Base-by-base conservation (phyloP, 2,888 invertebrate species). In the Hyles lineata region DNA sequence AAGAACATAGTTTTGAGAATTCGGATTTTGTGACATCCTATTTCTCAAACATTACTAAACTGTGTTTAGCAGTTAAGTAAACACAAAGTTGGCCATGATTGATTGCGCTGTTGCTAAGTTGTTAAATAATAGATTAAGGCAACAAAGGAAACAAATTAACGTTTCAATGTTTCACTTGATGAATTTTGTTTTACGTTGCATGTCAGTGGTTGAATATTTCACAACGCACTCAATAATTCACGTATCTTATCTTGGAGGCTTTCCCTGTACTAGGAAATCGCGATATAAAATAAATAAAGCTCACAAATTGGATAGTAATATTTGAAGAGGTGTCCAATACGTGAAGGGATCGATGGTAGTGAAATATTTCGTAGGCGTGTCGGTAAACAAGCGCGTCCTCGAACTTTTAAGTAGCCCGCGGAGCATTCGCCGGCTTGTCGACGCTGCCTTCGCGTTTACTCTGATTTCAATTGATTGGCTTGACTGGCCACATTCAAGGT, bases 361-460 rank as follows among this genome's bases (percentile, higher is more conserved):
- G 80, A 85, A 88, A 84, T 87, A 86, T 87, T 83, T 80, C 74
- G 77, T 79, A 75, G 76, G 74, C 76, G 75, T 60, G 59, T 75
- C 77, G 71, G 80, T 77, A 79, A 67, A 81, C 80, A 77, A 75
- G 62, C 29, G 73, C 69, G 83, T 79, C 84, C 83, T 85, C 80
- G 82, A 85, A 84, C 79, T 87, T 85, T 81, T 77, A 74, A 73
- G 62, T 67, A 75, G 76, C 76, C 78, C 81, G 43, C 11, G 81
- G 76, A n/a, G 19, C 19, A 55, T 2, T 55, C 76, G 73, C 75
- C 75, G 73, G 43, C 23, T 17, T 15, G 67, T 21, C 67, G 50
- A 17, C 15, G 23, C 73, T 67, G 67, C 32, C 72, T 71, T 77
- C 76, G 78, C 75, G 76, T 79, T 79, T 75, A 72, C 77, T 74